Base-by-base conservation (phyloP, 1,140 invertebrate genomes). In the Zaprionus tsacasi region DNA sequence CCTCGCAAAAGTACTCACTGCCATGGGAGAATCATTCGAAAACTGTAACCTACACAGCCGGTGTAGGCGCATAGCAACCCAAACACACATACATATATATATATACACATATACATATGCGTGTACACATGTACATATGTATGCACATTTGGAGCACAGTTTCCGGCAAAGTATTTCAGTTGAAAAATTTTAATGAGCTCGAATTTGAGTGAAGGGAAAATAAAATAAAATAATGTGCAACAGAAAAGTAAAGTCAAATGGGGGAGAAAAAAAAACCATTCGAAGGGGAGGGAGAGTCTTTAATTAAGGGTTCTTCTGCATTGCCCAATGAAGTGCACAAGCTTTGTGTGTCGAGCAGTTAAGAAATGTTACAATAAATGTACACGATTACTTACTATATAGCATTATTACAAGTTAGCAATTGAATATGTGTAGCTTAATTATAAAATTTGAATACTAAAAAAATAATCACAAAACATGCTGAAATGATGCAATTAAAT, bases 161-260 rank as follows among this genome's bases (percentile, higher is more conserved):
- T 89, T 88, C 85, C 85, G 81, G 85, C 78, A 77, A 78, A 88
- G 83, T 83, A 88, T 88, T 88, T 88, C 85, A 88, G 85, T 89
- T 88, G 85, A 89, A 89, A 79, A 88, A 81, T 88, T 88, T 88
- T 88, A 88, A 88, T 88, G 85, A 88, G 85, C 85, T 85, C 76
- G 50, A 81, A 88, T 76, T 83, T 76, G 70, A 75, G 60, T 38
- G 63, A 48, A 35, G 54, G 15, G 21, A 11, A 67, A 63, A 70
- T 35, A 15, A 45, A 73, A 77, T 65, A 64, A 73, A 79, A 77
- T 76, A 59, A 56, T 21, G 35, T 54, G 50, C 64, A 63, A 38
- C 74, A 57, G 56, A 35, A 52, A 61, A 60, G 38, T 54, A 52
- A 70, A 48, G 59, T 65, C 61, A 70, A 71, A 64, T 69, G 56